Percentiles rank a stretch among this genome's conserved stretches.
Conservation (phyloP, 2,888 invertebrate species). For the Stenichneumon culpator region DNA sequence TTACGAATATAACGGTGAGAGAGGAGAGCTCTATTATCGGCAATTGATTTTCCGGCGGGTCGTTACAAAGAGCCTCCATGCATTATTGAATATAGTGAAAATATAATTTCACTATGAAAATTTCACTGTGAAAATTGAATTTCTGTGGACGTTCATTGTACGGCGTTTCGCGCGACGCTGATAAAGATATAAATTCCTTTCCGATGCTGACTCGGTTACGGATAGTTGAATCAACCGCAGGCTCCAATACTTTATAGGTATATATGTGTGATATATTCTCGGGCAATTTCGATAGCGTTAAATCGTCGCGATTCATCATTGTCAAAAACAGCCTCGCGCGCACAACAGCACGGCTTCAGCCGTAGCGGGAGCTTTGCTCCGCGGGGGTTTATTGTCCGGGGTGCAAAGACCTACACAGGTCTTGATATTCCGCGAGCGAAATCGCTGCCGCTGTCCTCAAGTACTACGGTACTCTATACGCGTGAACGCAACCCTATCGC, state of each 20-base stretch:
- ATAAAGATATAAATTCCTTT: neutral
- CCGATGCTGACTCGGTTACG: neutral
- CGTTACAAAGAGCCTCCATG: neutral
- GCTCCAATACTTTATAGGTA: neutral
- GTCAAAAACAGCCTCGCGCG: constrained; percentile 9
- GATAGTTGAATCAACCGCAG: neutral
- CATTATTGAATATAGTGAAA: neutral
- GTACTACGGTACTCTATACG: constrained; percentile 28
- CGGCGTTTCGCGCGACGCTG: neutral
- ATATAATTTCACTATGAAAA: no score
- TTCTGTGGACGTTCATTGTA: neutral
- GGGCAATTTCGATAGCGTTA: neutral
- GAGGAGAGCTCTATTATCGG: neutral
- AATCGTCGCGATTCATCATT: constrained; percentile 14
- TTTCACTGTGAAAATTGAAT: no score
- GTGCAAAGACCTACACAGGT: constrained; percentile 33
- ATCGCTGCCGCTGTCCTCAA: constrained; percentile 28
- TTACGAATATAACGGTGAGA: neutral
- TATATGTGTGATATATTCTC: neutral
- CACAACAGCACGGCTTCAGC: neutral
- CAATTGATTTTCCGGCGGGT: neutral
- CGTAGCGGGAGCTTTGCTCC: neutral
- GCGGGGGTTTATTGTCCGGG: neutral
- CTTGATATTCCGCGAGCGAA: constrained; percentile 51
- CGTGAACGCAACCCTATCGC: constrained; percentile 12